Evolutionary conservation across 2,888 invertebrate genomes (phyloP), one percentile per base, ranked within the genome.

Genomic region (Drosophila buzzatii): DNA sequence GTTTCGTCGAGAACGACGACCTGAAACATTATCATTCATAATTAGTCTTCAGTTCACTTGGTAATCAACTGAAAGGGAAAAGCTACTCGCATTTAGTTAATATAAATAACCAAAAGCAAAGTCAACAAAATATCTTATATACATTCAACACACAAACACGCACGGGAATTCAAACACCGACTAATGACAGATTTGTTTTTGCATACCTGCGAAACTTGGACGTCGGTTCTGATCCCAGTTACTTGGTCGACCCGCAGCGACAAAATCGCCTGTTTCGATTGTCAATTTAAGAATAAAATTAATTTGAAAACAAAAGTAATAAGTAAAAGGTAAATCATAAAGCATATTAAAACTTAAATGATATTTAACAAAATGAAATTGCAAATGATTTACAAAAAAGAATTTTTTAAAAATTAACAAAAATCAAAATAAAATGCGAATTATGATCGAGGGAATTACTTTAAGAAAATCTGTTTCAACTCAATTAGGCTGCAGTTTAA

Each of bases 241-340:
- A 89, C 97, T 97, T 59, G 98, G 98, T 86, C 96, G 95, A 42
- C 97, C 98, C 70, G 98, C 97, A 75, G 97, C 95, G 70, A 95
- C 94, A 81, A 93, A 93, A 87, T 93, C 93, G 78, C 91, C 93
- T 93, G 68, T 60, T 73, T 73, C 56, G 53, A 66, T 52, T 67
- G 53, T 58, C 64, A 57, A 61, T 69, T 65, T 68, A 64, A 72
- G 70, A 79, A 58, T 69, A 71, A 72, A 79, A 68, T 71, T 14
- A 70, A 70, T 67, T 44, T 57, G 1, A 71, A 39, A 58, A 68
- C 35, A 58, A 44, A 58, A 33, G 49, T 45, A 59, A 41, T 44
- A 63, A 69, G 31, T 52, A 69, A 74, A 74, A 63, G 67, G 31
- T 52, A 69, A 74, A 74, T 42, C 18, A 76, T 61, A 64, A 56